A percentile compares a stretch with the other conserved stretches of the same genome.
These are phyloP conservation scores for Falcunculus frontatus DNA, from an alignment of 2,113 vertebrate genomes.

Conservation along the genomic window DNA sequence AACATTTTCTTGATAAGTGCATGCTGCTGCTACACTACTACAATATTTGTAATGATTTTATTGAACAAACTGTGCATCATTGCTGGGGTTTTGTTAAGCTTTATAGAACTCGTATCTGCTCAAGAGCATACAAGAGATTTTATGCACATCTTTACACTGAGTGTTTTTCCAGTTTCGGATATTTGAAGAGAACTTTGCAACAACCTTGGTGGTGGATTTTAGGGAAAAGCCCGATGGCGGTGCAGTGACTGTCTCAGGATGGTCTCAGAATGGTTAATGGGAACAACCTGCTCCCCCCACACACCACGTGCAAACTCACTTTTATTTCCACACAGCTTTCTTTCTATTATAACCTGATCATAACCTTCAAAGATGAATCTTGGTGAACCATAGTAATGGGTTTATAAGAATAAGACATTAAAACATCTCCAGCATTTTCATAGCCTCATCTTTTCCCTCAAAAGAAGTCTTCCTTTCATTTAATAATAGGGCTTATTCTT, in stretches of 20 bases:
- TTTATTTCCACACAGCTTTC: not conserved
- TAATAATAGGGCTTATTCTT: not conserved
- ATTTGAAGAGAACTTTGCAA: not conserved
- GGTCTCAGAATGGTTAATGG: not conserved
- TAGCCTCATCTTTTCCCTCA: not conserved
- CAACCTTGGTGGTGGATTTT: not conserved
- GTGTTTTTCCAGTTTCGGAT: not conserved
- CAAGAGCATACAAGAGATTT: not conserved
- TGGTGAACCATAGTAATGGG: not conserved
- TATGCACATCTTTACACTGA: not conserved
- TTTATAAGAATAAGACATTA: not conserved
- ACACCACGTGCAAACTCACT: not conserved
- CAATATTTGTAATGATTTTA: conserved; percentile 28
- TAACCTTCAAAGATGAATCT: not conserved
- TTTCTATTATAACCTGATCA: not conserved
- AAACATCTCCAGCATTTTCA: not conserved
- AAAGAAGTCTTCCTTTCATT: not conserved
- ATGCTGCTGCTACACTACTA: not conserved
- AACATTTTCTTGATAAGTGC: conserved; percentile 44
- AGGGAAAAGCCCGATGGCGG: not conserved
- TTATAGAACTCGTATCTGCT: not conserved
- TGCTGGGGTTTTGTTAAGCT: not conserved
- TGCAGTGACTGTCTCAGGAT: not conserved
- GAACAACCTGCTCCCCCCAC: not conserved
- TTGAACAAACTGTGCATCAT: not conserved